Evolutionary conservation across 2,888 invertebrate genomes (phyloP).

Genomic region (Erebia epiphron): DNA sequence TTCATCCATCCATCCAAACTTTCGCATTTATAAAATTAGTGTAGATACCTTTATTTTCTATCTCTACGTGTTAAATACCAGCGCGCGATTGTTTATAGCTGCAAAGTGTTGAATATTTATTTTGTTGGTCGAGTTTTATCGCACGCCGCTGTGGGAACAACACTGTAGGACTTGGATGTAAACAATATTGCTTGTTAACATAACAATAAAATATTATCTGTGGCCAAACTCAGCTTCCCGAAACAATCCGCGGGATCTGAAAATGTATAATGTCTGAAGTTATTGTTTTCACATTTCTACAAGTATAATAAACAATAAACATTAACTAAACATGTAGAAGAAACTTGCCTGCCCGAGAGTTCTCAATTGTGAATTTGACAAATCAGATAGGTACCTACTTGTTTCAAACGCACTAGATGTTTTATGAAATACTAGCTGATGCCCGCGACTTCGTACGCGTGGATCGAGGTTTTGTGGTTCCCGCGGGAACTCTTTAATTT

Average conservation of each 20-base stretch:
- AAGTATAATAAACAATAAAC: too few species aligned
- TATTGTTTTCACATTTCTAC: not conserved
- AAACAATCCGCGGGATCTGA: conserved; percentile 28
- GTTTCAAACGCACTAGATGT: too few species aligned
- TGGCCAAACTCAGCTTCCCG: conserved; percentile 39
- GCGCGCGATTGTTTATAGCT: conserved; percentile 71
- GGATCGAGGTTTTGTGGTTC: too few species aligned
- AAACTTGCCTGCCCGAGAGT: too few species aligned
- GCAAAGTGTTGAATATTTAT: conserved; percentile 79
- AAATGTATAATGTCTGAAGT: conserved; percentile 5
- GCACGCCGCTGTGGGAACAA: conserved; percentile 75
- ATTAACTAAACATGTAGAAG: too few species aligned
- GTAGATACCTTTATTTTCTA: conserved; percentile 27
- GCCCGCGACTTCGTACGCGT: too few species aligned
- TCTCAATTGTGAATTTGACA: too few species aligned
- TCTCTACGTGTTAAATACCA: conserved; percentile 55
- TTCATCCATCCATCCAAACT: too few species aligned
- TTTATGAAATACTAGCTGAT: too few species aligned
- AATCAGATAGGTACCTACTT: too few species aligned
- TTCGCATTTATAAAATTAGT: too few species aligned
- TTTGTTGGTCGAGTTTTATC: conserved; percentile 74
- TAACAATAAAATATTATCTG: conserved; percentile 46
- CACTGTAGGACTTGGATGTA: conserved; percentile 49
- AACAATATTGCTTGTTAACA: conserved; percentile 50
- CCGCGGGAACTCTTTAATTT: too few species aligned